Conservation (phyloP, 2,797 vertebrate genomes). For the Clarias laeviceps region DNA sequence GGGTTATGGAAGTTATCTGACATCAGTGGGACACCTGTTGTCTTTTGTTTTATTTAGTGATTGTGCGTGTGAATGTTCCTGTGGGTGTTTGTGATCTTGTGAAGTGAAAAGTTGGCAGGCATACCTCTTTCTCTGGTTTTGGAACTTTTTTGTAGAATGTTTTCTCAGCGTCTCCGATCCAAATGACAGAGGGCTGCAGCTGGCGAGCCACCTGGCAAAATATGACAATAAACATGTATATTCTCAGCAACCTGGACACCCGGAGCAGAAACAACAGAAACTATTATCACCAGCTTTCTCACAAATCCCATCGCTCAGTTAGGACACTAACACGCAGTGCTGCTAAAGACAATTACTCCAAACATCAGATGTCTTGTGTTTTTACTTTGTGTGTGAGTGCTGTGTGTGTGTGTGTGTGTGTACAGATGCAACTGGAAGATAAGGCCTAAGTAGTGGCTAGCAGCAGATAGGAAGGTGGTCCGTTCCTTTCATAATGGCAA, state of each 20-base stretch:
- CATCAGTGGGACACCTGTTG: constrained; percentile 11
- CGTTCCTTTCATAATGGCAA: constrained; percentile 32
- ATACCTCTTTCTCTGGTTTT: constrained; percentile 73
- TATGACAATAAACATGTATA: constrained; percentile 34
- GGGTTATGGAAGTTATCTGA: background rate
- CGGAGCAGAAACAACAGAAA: constrained; percentile 6
- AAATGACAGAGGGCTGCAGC: constrained; percentile 84
- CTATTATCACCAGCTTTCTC: background rate
- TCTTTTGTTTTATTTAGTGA: constrained; percentile 14
- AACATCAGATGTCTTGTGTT: background rate
- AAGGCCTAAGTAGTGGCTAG: constrained; percentile 17
- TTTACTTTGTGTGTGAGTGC: background rate
- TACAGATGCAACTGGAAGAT: constrained; percentile 38
- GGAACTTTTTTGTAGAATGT: constrained; percentile 78
- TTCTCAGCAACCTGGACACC: constrained; percentile 17
- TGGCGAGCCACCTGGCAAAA: constrained; percentile 78
- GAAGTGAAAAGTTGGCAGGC: constrained; percentile 29
- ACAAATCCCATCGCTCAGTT: background rate
- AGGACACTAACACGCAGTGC: background rate
- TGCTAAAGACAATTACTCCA: background rate
- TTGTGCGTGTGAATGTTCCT: constrained; percentile 18
- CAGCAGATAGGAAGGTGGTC: constrained; percentile 32
- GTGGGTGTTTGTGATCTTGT: constrained; percentile 11
- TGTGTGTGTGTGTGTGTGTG: constrained; percentile 16
- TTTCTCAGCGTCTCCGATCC: constrained; percentile 84